Evolutionary conservation across 2,888 invertebrate genomes (phyloP).

Genomic region (Volucella bombylans): DNA sequence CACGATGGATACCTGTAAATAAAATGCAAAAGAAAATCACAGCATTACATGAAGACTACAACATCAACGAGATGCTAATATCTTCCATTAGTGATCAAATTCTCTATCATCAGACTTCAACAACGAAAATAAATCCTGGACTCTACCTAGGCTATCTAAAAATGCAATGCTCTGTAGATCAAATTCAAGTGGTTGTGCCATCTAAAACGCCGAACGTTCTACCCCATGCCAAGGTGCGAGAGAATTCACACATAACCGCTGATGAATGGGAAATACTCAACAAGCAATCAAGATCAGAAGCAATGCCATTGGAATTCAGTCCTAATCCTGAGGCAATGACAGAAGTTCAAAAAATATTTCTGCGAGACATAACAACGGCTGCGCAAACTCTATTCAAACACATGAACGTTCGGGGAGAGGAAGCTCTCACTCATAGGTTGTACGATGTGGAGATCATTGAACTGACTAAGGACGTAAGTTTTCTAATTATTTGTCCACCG

Average conservation of each 20-base stretch:
- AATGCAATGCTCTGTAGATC: conserved; percentile 97
- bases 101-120: conserved; percentile 87
- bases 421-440: conserved; percentile 89
- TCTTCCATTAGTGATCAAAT: conserved; percentile 92
- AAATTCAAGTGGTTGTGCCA: conserved; percentile 95
- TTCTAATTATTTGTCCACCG: conserved; percentile 95
- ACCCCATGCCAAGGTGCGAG: conserved; percentile 95
- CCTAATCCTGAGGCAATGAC: conserved; percentile 84
- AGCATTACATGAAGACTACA: conserved; percentile 88
- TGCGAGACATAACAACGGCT: conserved; percentile 89
- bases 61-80: conserved; percentile 92
- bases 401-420: conserved; percentile 89
- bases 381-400: conserved; percentile 89
- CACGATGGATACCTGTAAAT: conserved; percentile 94
- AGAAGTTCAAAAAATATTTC: conserved; percentile 91
- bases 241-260: conserved; percentile 97
- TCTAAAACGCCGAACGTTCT: conserved; percentile 96
- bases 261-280: conserved; percentile 98
- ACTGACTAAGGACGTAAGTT: conserved; percentile 93
- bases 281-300: conserved; percentile 78
- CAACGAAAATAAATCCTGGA: conserved; percentile 91
- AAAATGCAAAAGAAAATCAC: conserved; percentile 91
- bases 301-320: conserved; percentile 79
- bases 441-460: conserved; percentile 97
- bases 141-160: conserved; percentile 98